A percentile compares a stretch with the other conserved stretches of the same genome.
Evolutionary conservation across 2,888 invertebrate species (phyloP).

Genomic region (Scaptomyza caliginosa): DNA sequence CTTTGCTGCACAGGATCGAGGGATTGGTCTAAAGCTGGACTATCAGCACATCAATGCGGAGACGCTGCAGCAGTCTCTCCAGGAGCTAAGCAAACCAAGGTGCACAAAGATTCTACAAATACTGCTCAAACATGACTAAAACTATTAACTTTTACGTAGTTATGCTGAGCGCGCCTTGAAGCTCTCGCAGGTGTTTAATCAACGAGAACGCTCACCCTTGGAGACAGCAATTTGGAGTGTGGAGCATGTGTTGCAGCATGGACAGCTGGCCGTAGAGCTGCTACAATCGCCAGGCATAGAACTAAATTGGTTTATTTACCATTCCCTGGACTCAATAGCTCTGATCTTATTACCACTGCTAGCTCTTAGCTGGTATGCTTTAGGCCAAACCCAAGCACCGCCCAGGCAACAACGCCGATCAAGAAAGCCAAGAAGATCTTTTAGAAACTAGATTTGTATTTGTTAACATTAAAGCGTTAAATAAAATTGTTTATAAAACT

Average conservation of each 20-base stretch:
- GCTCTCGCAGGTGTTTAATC: conserved; percentile 85
- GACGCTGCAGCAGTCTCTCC: conserved; percentile 85
- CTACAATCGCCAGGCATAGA: conserved; percentile 78
- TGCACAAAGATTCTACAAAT: conserved; percentile 75
- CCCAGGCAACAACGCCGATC: background rate
- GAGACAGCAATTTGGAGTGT: conserved; percentile 86
- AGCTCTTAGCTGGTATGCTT: background rate
- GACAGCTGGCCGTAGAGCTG: conserved; percentile 55
- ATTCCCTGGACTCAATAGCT: conserved; percentile 80
- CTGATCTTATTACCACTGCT: conserved; percentile 34
- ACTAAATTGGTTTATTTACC: conserved; percentile 81
- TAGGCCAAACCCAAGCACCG: background rate
- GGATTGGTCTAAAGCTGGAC: conserved; percentile 86
- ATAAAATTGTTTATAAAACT: conserved; percentile 1
- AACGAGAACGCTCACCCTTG: conserved; percentile 85
- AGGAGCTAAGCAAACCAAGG: conserved; percentile 86
- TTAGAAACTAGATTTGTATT: conserved; percentile 3
- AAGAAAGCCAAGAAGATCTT: conserved; percentile 7
- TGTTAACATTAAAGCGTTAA: background rate
- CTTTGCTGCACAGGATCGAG: conserved; percentile 86
- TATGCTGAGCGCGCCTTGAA: conserved; percentile 81
- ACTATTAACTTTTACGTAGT: conserved; percentile 41
- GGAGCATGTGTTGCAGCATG: conserved; percentile 85
- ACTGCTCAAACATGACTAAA: background rate
- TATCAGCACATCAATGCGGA: conserved; percentile 86